These are phyloP conservation scores for Leptinotarsa lineolata DNA, from an alignment of 1,140 invertebrate genomes.

Conservation along the genomic window DNA sequence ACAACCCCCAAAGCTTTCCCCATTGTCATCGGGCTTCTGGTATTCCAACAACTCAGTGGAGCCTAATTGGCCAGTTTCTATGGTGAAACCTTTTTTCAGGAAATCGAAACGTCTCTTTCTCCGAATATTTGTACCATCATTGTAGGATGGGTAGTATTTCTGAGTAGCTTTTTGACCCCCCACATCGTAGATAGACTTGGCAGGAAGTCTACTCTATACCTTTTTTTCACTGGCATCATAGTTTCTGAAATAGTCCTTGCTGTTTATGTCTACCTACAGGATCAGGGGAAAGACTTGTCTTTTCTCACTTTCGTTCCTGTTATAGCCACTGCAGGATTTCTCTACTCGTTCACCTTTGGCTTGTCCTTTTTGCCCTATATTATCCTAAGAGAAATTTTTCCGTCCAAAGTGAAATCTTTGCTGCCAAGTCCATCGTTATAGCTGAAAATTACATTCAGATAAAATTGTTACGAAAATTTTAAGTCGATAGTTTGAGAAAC, in stretches of 20 bases:
- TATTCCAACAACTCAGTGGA: constrained; percentile 79
- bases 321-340: too few relatives aligned
- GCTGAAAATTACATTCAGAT: too few relatives aligned
- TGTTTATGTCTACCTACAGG: constrained; percentile 32
- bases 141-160: constrained; percentile 68
- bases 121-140: constrained; percentile 70
- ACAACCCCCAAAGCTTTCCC: constrained; percentile 67
- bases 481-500: too few relatives aligned
- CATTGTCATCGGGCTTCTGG: constrained; percentile 70
- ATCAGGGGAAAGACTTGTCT: neutral
- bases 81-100: constrained; percentile 70
- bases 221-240: constrained; percentile 67
- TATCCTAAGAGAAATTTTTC: too few relatives aligned
- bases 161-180: constrained; percentile 17
- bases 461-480: too few relatives aligned
- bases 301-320: too few relatives aligned
- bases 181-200: constrained; percentile 62
- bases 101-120: constrained; percentile 62
- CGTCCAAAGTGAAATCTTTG: too few relatives aligned
- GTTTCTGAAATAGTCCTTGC: constrained; percentile 38
- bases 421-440: too few relatives aligned
- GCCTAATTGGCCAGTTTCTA: constrained; percentile 85
- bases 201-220: constrained; percentile 69
- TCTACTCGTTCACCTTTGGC: too few relatives aligned
- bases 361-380: too few relatives aligned